These are phyloP conservation scores for Serinus canaria DNA, from an alignment of 2,113 vertebrate species.

Conservation along the genomic window DNA sequence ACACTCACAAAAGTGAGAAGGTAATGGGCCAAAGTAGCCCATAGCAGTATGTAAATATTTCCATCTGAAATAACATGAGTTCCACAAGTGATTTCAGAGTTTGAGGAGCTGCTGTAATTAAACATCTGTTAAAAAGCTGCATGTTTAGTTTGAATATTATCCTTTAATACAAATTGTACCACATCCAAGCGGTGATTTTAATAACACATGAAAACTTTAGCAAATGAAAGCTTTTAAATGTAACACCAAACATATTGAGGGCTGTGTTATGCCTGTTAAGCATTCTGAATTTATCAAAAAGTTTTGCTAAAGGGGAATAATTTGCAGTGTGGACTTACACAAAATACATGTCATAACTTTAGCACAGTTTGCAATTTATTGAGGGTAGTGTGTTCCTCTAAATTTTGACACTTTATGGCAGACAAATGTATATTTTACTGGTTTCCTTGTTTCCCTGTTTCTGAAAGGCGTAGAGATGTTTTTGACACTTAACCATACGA, in stretches of 20 bases:
- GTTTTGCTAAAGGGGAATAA: constrained; percentile 9
- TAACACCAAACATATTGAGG: constrained; percentile 57
- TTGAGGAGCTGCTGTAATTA: constrained; percentile 55
- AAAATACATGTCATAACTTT: background rate
- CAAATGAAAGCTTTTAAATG: constrained; percentile 63
- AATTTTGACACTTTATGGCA: background rate
- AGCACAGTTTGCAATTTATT: background rate
- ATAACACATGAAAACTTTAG: constrained; percentile 66
- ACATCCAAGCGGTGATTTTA: constrained; percentile 68
- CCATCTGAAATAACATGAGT: constrained; percentile 57
- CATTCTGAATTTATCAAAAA: constrained; percentile 19
- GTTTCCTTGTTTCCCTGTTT: background rate
- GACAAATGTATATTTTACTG: background rate
- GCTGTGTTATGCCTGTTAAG: background rate
- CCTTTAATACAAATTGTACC: constrained; percentile 53
- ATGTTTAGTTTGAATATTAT: constrained; percentile 59
- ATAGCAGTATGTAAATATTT: constrained; percentile 23
- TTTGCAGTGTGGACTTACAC: background rate
- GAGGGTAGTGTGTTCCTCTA: background rate
- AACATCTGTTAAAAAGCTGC: constrained; percentile 77
- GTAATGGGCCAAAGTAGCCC: constrained; percentile 5
- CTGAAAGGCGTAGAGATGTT: background rate
- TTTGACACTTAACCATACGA: background rate
- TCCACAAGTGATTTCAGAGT: constrained; percentile 46
- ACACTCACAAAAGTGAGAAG: background rate